Evolutionary conservation across 1,140 invertebrate genomes (phyloP).

Genomic region (Tetraneura akinire): DNA sequence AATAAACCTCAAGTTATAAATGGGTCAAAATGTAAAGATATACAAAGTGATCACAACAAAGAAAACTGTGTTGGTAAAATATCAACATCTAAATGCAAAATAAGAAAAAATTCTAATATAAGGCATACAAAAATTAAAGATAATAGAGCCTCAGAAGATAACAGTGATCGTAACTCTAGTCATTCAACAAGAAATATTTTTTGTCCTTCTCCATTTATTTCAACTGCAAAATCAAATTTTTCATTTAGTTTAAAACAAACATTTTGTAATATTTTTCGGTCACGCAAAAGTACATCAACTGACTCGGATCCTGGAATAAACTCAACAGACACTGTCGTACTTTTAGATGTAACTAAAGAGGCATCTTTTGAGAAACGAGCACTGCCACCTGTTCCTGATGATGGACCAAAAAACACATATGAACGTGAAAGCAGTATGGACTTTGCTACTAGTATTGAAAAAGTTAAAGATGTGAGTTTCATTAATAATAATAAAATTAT

Average conservation of each 20-base stretch:
- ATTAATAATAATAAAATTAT: background rate
- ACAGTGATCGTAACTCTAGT: slow-evolving; percentile 2
- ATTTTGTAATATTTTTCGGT: slow-evolving; percentile 80
- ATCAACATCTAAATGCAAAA: slow-evolving; percentile 33
- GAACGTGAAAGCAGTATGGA: slow-evolving; percentile 67
- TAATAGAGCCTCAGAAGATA: slow-evolving; percentile 9
- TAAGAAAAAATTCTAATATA: slow-evolving; percentile 42
- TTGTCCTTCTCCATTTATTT: slow-evolving; percentile 32
- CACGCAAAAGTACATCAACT: slow-evolving; percentile 61
- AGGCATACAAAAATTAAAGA: slow-evolving; percentile 41
- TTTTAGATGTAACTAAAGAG: slow-evolving; percentile 53
- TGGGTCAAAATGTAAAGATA: slow-evolving; percentile 67
- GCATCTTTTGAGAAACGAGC: slow-evolving; percentile 69
- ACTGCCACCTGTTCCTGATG: slow-evolving; percentile 73
- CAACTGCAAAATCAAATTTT: slow-evolving; percentile 60
- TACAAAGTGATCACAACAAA: slow-evolving; percentile 70
- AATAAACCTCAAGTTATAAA: slow-evolving; percentile 59
- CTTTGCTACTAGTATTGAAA: slow-evolving; percentile 88
- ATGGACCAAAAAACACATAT: background rate
- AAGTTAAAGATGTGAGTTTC: slow-evolving; percentile 86
- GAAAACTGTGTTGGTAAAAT: slow-evolving; percentile 60
- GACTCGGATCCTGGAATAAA: slow-evolving; percentile 61
- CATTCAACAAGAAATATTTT: slow-evolving; percentile 14
- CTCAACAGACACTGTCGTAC: slow-evolving; percentile 53
- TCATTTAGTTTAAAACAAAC: slow-evolving; percentile 79